Percentiles rank a stretch among this genome's conserved stretches.
phyloP scores from a whole-genome alignment of 2,113 vertebrate species.

The Jaculus jaculus region DNA sequence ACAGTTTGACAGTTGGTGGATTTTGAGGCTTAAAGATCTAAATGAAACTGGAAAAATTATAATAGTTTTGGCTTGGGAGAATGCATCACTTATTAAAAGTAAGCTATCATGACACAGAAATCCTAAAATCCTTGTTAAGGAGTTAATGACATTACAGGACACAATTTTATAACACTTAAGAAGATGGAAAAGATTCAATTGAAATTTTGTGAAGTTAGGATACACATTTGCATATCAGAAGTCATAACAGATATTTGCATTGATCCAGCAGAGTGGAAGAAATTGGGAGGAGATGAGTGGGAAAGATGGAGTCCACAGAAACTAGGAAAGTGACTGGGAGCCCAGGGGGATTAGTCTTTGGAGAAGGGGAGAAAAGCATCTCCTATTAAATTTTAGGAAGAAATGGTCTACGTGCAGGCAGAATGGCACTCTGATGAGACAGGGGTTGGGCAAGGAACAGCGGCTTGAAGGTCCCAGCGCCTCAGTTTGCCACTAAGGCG shows the following conservation, averaged over 20 bases:
- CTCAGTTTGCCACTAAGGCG: not conserved
- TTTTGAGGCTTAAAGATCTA: not conserved
- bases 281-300: not conserved
- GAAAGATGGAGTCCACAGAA: not conserved
- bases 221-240: not conserved
- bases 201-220: not conserved
- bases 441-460: not conserved
- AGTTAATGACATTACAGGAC: not conserved
- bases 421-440: not conserved
- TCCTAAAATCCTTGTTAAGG: not conserved
- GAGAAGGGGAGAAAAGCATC: not conserved
- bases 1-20: not conserved
- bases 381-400: not conserved
- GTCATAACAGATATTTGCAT: not conserved
- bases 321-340: not conserved
- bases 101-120: not conserved
- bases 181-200: not conserved
- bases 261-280: not conserved
- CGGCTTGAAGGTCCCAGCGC: not conserved
- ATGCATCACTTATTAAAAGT: not conserved
- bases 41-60: not conserved
- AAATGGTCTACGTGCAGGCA: not conserved
- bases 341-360: not conserved
- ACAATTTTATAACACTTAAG: not conserved
- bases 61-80: not conserved